phyloP scores from a whole-genome alignment of 2,113 vertebrate genomes.

The Telmatochromis brichardi region DNA sequence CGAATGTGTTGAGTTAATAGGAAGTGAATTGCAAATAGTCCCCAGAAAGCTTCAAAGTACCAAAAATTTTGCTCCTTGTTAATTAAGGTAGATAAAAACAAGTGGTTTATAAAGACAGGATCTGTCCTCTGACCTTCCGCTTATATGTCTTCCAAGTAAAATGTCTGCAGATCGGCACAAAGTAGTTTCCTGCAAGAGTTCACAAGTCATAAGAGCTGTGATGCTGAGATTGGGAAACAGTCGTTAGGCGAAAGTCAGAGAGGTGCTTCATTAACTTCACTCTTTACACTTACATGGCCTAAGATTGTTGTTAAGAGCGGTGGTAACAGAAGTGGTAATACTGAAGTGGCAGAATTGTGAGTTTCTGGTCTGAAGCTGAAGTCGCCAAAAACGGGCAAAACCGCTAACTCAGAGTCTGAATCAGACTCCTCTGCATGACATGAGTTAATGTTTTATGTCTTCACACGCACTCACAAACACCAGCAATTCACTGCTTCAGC shows the following conservation, averaged over 20 bases:
- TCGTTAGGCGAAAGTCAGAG: not conserved
- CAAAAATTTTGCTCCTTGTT: not conserved
- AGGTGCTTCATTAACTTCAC: not conserved
- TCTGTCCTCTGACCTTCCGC: not conserved
- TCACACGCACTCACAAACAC: not conserved
- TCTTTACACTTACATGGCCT: not conserved
- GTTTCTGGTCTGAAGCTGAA: not conserved
- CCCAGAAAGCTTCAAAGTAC: not conserved
- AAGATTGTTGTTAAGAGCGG: not conserved
- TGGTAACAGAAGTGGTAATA: not conserved
- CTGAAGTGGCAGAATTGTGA: not conserved
- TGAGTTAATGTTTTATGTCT: slow-evolving; percentile 26
- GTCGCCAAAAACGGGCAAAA: not conserved
- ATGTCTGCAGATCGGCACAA: not conserved
- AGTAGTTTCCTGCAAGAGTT: not conserved
- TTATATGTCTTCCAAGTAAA: not conserved
- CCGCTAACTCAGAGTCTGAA: not conserved
- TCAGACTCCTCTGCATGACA: not conserved
- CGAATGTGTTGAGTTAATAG: not conserved
- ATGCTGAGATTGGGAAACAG: not conserved
- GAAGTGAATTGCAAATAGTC: not conserved
- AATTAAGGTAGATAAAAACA: not conserved
- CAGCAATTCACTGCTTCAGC: not conserved
- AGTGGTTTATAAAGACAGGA: not conserved
- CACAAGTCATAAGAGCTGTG: not conserved